These are phyloP conservation scores for Enteromius thamalakanensis DNA, from an alignment of 2,797 vertebrate species.

Conservation along the genomic window DNA sequence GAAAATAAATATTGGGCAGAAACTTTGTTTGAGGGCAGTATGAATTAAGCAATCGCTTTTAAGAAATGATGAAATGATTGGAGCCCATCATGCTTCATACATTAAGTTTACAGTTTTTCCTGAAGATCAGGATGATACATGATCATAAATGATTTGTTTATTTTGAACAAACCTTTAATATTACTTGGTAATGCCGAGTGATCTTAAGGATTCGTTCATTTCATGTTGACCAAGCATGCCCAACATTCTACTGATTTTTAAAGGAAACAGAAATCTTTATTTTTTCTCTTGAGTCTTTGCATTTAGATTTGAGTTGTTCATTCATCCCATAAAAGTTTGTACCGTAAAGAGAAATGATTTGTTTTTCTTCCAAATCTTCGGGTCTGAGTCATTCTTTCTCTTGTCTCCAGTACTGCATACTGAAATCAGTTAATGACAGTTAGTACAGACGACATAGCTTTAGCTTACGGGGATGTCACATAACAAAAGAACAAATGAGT, in stretches of 20 bases:
- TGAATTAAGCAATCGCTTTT: background rate
- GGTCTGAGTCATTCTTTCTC: too few species aligned
- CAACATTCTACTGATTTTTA: background rate
- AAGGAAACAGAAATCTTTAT: background rate
- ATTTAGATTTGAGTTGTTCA: too few species aligned
- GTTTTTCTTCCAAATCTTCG: too few species aligned
- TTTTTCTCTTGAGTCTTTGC: too few species aligned
- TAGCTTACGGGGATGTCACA: background rate
- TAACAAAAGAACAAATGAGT: background rate
- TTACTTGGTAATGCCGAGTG: background rate
- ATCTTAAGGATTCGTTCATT: too few species aligned
- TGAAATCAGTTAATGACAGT: too few species aligned
- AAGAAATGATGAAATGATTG: background rate
- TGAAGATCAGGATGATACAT: too few species aligned
- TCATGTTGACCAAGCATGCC: too few species aligned
- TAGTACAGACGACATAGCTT: background rate
- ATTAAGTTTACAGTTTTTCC: background rate
- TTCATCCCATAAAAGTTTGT: too few species aligned
- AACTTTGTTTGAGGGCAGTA: background rate
- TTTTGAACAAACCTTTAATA: background rate
- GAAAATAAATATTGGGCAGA: background rate
- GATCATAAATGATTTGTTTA: background rate
- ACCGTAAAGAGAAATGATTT: too few species aligned
- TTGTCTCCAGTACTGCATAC: too few species aligned
- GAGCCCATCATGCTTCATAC: background rate